phyloP scores from a whole-genome alignment of 2,797 vertebrate species.

The Chromis chromis region DNA sequence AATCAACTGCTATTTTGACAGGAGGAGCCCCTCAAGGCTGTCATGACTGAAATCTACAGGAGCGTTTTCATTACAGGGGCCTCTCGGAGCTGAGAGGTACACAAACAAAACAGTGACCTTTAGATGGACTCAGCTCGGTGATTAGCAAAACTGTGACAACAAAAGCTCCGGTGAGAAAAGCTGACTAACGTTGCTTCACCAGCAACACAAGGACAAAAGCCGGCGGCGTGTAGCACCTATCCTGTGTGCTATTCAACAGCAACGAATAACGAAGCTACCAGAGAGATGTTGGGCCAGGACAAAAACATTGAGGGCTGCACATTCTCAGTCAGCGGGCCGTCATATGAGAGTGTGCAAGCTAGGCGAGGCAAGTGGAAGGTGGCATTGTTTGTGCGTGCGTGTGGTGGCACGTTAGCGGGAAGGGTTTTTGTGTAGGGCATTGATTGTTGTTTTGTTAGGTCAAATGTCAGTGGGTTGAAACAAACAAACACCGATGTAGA shows the following conservation, averaged over 20 bases:
- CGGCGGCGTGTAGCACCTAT: conserved; percentile 36
- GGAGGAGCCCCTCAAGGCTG: conserved; percentile 28
- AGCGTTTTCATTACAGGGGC: conserved; percentile 35
- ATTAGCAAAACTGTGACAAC: conserved; percentile 63
- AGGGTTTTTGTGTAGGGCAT: conserved; percentile 43
- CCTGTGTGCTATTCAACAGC: conserved; percentile 63
- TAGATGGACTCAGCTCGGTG: conserved; percentile 53
- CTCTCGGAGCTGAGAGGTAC: conserved; percentile 21
- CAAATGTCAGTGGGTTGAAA: conserved; percentile 62
- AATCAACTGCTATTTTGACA: conserved; percentile 31
- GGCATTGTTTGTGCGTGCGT: conserved; percentile 46
- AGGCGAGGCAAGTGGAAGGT: conserved; percentile 42
- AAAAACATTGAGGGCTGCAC: conserved; percentile 60
- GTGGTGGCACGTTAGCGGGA: conserved; percentile 30
- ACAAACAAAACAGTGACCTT: conserved; percentile 66
- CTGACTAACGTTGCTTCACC: conserved; percentile 70
- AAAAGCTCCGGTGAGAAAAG: conserved; percentile 65
- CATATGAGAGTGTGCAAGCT: conserved; percentile 41
- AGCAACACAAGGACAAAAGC: conserved; percentile 67
- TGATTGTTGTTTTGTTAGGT: conserved; percentile 57
- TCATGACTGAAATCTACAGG: conserved; percentile 13
- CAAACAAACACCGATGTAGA: conserved; percentile 53
- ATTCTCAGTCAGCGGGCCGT: conserved; percentile 60
- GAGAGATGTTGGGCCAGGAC: conserved; percentile 55
- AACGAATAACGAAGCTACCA: conserved; percentile 73